Conservation (phyloP, 2,113 vertebrate genomes). For the Podarcis muralis region DNA sequence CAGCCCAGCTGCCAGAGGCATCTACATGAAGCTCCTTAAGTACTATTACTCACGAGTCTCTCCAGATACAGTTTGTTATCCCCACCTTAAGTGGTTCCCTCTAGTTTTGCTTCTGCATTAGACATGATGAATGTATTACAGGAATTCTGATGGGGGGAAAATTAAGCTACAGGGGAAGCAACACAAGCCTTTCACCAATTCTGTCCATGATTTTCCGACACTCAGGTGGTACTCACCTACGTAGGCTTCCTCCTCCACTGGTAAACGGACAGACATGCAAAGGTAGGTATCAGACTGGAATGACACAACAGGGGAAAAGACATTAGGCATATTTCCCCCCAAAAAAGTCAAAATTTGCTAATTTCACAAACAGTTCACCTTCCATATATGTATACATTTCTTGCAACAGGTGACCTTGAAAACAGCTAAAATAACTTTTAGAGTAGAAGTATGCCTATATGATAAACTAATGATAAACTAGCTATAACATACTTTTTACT, state of each 20-base stretch:
- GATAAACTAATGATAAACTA: background rate
- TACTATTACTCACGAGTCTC: conserved; percentile 52
- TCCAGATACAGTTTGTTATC: conserved; percentile 62
- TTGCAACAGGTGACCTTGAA: background rate
- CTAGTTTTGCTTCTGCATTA: conserved; percentile 63
- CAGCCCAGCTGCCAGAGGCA: conserved; percentile 47
- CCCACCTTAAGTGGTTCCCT: conserved; percentile 53
- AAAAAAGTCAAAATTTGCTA: background rate
- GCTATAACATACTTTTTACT: background rate
- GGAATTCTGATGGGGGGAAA: conserved; percentile 47
- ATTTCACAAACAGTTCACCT: background rate
- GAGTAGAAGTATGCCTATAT: background rate
- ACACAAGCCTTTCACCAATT: conserved; percentile 50
- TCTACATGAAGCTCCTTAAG: conserved; percentile 57
- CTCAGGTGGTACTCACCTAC: conserved; percentile 84
- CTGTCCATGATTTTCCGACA: conserved; percentile 11
- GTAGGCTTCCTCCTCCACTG: conserved; percentile 83
- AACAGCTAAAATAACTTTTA: background rate
- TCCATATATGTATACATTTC: background rate
- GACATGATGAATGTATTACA: conserved; percentile 62
- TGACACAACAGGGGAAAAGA: conserved; percentile 34
- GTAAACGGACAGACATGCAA: conserved; percentile 87
- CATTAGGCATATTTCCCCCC: background rate
- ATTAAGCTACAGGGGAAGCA: conserved; percentile 50
- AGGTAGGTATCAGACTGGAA: conserved; percentile 94